Percentiles rank a stretch among this genome's conserved stretches.
Conservation (phyloP, 2,888 invertebrate genomes). For the Hypolimnas misippus region DNA sequence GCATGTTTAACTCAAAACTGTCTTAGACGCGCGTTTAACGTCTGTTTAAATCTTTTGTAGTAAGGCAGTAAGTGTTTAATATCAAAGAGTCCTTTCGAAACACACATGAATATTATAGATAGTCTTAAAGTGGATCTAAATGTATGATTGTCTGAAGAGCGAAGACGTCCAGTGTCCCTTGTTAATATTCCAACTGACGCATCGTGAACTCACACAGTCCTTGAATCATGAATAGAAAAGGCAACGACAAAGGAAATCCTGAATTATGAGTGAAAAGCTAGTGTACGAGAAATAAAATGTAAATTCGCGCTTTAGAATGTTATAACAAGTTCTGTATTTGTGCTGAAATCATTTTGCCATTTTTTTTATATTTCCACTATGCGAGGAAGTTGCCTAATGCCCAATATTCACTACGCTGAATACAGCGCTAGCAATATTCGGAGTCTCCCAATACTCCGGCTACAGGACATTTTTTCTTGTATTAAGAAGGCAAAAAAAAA, state of each 20-base stretch:
- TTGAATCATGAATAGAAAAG: slow-evolving; percentile 12
- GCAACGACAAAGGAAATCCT: slow-evolving; percentile 11
- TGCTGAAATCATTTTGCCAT: not conserved
- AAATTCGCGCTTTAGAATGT: slow-evolving; percentile 2
- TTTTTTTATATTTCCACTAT: not conserved
- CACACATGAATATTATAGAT: not conserved
- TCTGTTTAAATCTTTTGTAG: no score
- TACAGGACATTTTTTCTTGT: no score
- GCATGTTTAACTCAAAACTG: no score
- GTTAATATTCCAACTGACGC: slow-evolving; percentile 11
- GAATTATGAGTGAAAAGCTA: slow-evolving; percentile 12
- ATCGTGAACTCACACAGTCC: slow-evolving; percentile 3
- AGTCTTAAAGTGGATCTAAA: slow-evolving; percentile 6
- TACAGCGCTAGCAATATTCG: no score
- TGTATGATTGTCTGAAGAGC: slow-evolving; percentile 3
- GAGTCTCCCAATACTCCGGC: no score
- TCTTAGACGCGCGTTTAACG: no score
- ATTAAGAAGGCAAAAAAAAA: no score
- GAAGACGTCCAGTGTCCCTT: slow-evolving; percentile 8
- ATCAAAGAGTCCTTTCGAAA: not conserved
- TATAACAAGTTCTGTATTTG: not conserved
- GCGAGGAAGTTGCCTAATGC: not conserved
- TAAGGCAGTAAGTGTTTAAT: not conserved
- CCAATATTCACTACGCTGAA: not conserved
- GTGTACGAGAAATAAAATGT: slow-evolving; percentile 4